Base-by-base conservation (phyloP, 2,888 invertebrate species). In the Dryococelus australis region DNA sequence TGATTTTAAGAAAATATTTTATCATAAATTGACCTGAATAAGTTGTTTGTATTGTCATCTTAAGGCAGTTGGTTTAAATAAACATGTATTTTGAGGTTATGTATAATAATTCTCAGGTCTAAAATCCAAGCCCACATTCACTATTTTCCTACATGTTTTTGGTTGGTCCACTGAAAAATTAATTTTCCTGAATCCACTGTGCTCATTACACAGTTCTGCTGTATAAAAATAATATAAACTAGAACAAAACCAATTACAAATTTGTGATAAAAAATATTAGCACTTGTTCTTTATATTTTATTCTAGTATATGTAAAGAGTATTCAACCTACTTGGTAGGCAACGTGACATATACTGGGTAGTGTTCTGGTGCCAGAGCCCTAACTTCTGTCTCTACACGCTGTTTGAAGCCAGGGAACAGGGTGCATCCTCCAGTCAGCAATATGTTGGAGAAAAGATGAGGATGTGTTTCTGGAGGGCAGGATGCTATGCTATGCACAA, bases 321-420 rank as follows among this genome's bases (percentile, higher is more conserved):
- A 47, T 65, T 47, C 78, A 35, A 92, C 93, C 93, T 93, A 96
- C 96, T 96, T 94, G 88, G 95, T 93, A 0, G 96, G 95, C 88
- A 94, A 92, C 85, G 93, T 94, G 0, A 99, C 95, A 85, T 96
- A 95, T 0, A 99, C 96, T 90, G 96, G 95, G 91, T 94, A 96
- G 89, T 97, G 95, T 87, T 96, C 95, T 9, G 97, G 96, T 0
- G 98, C 96, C 89, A 97, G 92, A 0, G 96, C 94, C 81, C 98
- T 93, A 0, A 99, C 94, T 91, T 99, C 99, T 27, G 93, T 94
- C 90, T 94, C 95, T 90, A 98, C 92, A 90, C 98, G 93, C 43
- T 98, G 96, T 89, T 95, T 93, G 91, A 99, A 98, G 9, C 98
- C 98, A 0, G 97, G 95, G 91, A 99, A 97, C 47, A 95, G 93